Evolutionary conservation across 2,888 invertebrate species (phyloP), one percentile per base, ranked within the genome.

Genomic region (Melitaea athalia): DNA sequence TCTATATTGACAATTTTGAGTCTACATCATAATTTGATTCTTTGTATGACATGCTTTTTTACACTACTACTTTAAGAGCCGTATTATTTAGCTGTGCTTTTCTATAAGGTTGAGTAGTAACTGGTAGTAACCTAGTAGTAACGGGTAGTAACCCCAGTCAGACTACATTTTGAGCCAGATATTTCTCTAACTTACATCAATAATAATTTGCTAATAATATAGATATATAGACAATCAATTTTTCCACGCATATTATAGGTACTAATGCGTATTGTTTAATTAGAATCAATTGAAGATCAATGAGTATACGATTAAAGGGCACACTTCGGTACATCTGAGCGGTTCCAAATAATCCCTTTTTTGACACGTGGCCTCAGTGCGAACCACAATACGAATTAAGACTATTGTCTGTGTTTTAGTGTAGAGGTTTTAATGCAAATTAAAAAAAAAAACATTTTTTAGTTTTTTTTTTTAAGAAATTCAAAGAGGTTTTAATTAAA

Each of bases 321-420:
- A n/a, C 33, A 12, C 17, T 52, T 15, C 43, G 11, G 7, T 60
- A 17, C 43, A 17, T 38, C 24, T 43, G 43, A 43, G 43, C 42
- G 43, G n/a, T 15, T 15, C 33, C 42, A 3, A 55, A 17, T 17
- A 43, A 43, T 67, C 49, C 50, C 59, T 17, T 47, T 42, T 17
- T n/a, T n/a, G 49, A 7, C 24, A 63, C 38, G 47, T 59, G 65
- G 45, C 65, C 43, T 45, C 60, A 60, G 50, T 17, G 12, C 12
- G 24, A 52, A 52, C 52, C 52, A 52, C 52, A 52, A 52, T 52
- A 24, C 52, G 11, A 17, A 24, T 52, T 12, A 52, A 52, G 52
- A 52, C 52, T 52, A 52, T 52, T 52, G 52, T 52, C 12, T 52
- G 11, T 52, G 11, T 52, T 52, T 52, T 24, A 24, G 5, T 15